These are phyloP conservation scores for Anastrepha ludens DNA, from an alignment of 1,140 invertebrate species.

Conservation along the genomic window DNA sequence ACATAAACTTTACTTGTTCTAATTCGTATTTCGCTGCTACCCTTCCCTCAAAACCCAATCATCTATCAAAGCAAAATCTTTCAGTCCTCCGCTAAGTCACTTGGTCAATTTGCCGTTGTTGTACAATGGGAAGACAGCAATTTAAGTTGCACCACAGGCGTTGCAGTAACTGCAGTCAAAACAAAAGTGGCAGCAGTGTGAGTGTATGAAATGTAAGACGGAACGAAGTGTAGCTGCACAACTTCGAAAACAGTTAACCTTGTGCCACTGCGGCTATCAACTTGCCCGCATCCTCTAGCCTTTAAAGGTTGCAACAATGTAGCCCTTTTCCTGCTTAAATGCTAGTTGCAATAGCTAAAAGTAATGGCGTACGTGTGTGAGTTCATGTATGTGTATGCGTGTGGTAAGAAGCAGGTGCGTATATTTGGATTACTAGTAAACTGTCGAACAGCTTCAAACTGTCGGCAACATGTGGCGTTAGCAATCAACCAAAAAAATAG, in stretches of 20 bases:
- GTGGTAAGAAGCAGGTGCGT: neutral
- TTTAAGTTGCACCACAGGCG: conserved; percentile 47
- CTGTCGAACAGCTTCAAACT: conserved; percentile 52
- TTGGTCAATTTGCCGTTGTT: conserved; percentile 20
- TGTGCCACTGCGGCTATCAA: neutral
- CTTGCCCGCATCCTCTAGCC: neutral
- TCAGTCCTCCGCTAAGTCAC: neutral
- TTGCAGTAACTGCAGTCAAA: neutral
- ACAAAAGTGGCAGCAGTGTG: neutral
- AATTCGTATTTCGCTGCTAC: neutral
- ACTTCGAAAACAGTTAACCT: conserved; percentile 19
- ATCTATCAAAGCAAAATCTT: conserved; percentile 28
- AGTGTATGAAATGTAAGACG: neutral
- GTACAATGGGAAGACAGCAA: conserved; percentile 3
- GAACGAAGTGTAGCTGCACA: neutral
- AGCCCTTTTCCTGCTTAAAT: conserved; percentile 30
- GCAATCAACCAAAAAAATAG: neutral
- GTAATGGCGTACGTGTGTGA: neutral
- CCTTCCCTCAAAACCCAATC: neutral
- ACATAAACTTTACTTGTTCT: neutral
- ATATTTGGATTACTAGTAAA: conserved; percentile 32
- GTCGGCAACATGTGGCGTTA: conserved; percentile 28
- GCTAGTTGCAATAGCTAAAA: conserved; percentile 11
- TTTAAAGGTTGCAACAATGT: neutral
- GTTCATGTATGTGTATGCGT: neutral